These are phyloP conservation scores for Amblyjoppa fuscipennis DNA, from an alignment of 2,888 invertebrate genomes.

Conservation along the genomic window DNA sequence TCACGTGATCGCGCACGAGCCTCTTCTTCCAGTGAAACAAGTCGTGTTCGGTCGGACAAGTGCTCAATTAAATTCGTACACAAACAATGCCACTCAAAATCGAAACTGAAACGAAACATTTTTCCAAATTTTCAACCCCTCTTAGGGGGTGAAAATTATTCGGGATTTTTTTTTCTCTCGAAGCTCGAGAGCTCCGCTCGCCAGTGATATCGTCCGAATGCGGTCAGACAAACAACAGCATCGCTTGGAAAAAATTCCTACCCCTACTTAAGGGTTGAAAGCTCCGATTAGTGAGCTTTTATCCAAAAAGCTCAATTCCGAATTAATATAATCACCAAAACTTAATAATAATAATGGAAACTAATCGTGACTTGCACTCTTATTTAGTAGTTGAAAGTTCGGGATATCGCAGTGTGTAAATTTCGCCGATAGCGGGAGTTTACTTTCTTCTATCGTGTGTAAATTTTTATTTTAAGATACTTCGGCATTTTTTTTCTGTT, in stretches of 20 bases:
- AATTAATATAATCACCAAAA: no score
- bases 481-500: not conserved
- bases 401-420: not conserved
- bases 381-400: not conserved
- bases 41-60: not conserved
- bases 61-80: not conserved
- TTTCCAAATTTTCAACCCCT: not conserved
- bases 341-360: no score
- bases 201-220: conserved; percentile 3
- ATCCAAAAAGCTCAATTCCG: not conserved
- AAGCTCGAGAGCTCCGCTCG: not conserved
- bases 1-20: conserved; percentile 19
- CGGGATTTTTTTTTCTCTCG: not conserved
- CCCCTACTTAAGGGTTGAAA: not conserved
- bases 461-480: not conserved
- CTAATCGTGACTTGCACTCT: not conserved
- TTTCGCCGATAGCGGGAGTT: not conserved
- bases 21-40: conserved; percentile 6
- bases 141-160: not conserved
- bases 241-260: not conserved
- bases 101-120: not conserved
- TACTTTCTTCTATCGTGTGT: conserved; percentile 7
- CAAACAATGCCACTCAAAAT: not conserved
- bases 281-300: not conserved
- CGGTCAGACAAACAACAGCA: not conserved